Evolutionary conservation across 2,113 vertebrate genomes (phyloP).

Genomic region (Actenoides hombroni): DNA sequence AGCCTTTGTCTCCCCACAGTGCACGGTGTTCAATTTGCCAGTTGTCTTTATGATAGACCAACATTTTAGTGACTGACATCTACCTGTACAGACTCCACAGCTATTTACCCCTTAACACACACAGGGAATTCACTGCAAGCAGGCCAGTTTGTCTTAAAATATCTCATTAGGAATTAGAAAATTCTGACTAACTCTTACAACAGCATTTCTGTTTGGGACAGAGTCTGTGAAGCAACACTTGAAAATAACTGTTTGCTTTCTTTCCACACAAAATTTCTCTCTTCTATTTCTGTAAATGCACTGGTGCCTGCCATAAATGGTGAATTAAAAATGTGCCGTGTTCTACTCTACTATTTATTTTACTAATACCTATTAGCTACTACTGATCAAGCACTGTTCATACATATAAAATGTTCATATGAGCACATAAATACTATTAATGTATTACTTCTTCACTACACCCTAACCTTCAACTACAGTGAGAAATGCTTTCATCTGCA

Average conservation of each 20-base stretch:
- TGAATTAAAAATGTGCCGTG: not conserved
- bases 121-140: not conserved
- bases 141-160: not conserved
- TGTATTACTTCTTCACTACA: not conserved
- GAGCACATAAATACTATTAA: not conserved
- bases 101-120: not conserved
- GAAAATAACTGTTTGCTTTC: not conserved
- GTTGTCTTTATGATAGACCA: not conserved
- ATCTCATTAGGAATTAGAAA: not conserved
- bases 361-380: not conserved
- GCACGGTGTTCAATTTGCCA: not conserved
- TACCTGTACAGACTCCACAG: not conserved
- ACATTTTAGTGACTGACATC: not conserved
- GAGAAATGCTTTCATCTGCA: not conserved
- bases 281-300: not conserved
- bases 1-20: not conserved
- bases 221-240: not conserved
- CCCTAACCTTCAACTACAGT: not conserved
- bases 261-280: not conserved
- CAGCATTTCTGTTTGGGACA: not conserved
- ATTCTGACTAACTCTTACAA: not conserved
- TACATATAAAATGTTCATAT: not conserved
- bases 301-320: fast-evolving
- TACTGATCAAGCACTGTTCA: not conserved
- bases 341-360: not conserved